A percentile compares a stretch with the other conserved stretches of the same genome.
These are phyloP conservation scores for Dipodomys merriami DNA, from an alignment of 2,113 vertebrate genomes.

Conservation along the genomic window DNA sequence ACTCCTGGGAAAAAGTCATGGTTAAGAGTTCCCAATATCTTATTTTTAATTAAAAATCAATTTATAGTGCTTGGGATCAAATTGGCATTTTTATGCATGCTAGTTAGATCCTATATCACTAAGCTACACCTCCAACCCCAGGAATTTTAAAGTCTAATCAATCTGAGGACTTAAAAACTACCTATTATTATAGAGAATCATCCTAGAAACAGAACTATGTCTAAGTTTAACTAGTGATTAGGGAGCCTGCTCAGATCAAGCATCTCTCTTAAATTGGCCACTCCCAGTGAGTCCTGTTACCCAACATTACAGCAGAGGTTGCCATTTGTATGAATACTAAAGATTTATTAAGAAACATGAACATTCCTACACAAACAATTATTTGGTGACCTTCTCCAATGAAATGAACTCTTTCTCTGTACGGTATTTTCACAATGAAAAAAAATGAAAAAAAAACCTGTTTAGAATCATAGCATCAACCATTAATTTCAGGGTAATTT, in stretches of 20 bases:
- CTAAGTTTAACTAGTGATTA: background rate
- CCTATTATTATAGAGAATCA: background rate
- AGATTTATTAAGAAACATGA: slow-evolving; percentile 61
- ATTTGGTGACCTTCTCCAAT: slow-evolving; percentile 37
- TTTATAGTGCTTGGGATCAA: background rate
- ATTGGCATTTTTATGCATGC: background rate
- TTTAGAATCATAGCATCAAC: slow-evolving; percentile 39
- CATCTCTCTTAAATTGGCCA: slow-evolving; percentile 6
- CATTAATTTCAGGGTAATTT: slow-evolving; percentile 60
- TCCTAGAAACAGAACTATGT: background rate
- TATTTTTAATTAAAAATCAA: background rate
- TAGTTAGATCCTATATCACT: background rate
- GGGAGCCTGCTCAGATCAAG: background rate
- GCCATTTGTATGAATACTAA: slow-evolving; percentile 4
- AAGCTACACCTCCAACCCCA: background rate
- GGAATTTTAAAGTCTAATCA: background rate
- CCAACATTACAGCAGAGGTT: background rate
- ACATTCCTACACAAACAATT: slow-evolving; percentile 53
- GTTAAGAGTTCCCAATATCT: background rate
- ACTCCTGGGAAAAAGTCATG: background rate
- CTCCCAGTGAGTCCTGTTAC: background rate
- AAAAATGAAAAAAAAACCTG: slow-evolving; percentile 39
- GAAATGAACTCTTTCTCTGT: slow-evolving; percentile 26
- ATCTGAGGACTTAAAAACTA: slow-evolving; percentile 2
- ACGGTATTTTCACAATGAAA: too few species aligned